Base-by-base conservation (phyloP, 2,888 invertebrate genomes). In the Eupithecia abbreviata region DNA sequence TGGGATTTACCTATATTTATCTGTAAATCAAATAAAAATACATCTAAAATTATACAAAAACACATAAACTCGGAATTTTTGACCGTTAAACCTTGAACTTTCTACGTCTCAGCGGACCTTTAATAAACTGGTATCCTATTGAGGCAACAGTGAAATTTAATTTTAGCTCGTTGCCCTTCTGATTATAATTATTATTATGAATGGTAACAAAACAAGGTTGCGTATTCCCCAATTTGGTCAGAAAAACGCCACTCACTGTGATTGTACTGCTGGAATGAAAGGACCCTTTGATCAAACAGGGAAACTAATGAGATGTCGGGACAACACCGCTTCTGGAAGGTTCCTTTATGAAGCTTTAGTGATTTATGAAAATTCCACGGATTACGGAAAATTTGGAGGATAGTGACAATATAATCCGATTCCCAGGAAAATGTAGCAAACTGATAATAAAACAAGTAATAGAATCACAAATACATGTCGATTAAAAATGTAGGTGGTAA, bases 291-390 rank as follows among this genome's bases (percentile, higher is more conserved):
- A 68, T 68, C 67, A 68, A 68, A 68, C 18, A 68, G 7, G 45
- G 42, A 42, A 45, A 68, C 43, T 68, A 68, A 68, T 68, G 67
- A 68, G 43, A 18, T 42, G 67, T n/a, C 67, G 67, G 43, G 43
- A 62, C 62, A 62, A 62, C 18, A 30, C 62, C 18, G 62, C 30
- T 62, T 30, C 30, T 4, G 30, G 18, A 4, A 10, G 30, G 18
- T 12, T 62, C 30, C 10, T 62, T 30, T 30, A 62, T 30, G 18
- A 30, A 30, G 10, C 62, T 62, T 9, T 58, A 9, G 18, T 58
- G 58, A 58, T 18, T 18, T 62, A 62, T 62, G 10, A 30, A 62
- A 62, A 58, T 18, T 58, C 58, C 18, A 58, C 18, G 58, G 9
- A 18, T 18, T 1, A 18, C 58, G 55, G 3, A n/a, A 58, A 10